Base-by-base conservation (phyloP, 2,797 vertebrate species). In the Sebastolobus alascanus region DNA sequence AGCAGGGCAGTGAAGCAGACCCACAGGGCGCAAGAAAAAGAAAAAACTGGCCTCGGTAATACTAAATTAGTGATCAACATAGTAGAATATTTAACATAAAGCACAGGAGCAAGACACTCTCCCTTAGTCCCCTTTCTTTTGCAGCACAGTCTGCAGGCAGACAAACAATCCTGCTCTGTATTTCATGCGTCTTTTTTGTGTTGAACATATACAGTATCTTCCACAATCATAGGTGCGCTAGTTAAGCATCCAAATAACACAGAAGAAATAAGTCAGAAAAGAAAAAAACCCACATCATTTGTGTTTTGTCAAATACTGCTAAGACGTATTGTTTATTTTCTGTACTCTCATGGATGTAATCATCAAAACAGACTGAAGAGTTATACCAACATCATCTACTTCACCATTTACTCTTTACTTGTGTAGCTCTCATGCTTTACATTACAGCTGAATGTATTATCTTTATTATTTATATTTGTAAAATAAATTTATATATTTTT, bases 1-100 rank as follows among this genome's bases (percentile, higher is more conserved):
- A 89, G 79, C 75, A 8, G 77, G 66, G 79, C 85, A 63, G 82
- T 69, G 82, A 63, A 84, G 89, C 89, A 80, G 77, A 90, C 74
- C 81, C 55, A 27, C 72, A 65, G 43, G 64, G 59, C 29, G 50
- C 10, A 0, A 43, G 56, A 27, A 55, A 55, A 66, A 60, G 5
- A 22, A 37, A 73, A 50, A 80, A 40, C 55, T 25, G 58, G 77
- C 35, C 67, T 75, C 67, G 43, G 73, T 63, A 31, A 70, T n/a
- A 22, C 68, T 83, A 79, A 86, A 85, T 71, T 79, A 87, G 37
- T 75, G 56, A 84, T 84, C 56, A 68, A 68, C 52, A 63, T 25
- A 31, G 67, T 2, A 31, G 29, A 82, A 82, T 75, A 77, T 76
- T 83, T 75, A 75, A 22, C 29, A 60, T 33, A 50, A 79, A 76